Evolutionary conservation across 2,797 vertebrate species (phyloP).

Genomic region (Coracias cyanogaster): DNA sequence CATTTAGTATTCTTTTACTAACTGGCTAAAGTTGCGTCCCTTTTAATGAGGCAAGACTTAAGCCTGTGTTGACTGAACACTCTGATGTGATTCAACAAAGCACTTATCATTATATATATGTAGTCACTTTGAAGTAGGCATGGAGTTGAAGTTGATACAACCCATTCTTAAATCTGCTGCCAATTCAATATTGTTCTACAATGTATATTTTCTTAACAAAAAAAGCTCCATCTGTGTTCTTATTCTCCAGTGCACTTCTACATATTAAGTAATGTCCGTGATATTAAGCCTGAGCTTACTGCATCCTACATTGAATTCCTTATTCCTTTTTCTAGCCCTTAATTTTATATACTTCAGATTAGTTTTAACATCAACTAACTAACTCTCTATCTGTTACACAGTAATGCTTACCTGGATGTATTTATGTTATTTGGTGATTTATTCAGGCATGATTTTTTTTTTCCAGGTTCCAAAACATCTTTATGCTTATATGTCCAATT

Average conservation of each 20-base stretch:
- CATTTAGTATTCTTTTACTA: background rate
- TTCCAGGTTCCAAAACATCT: background rate
- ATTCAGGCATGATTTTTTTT: background rate
- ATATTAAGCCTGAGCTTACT: background rate
- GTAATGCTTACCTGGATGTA: fast-evolving
- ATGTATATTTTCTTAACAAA: background rate
- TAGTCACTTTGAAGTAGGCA: background rate
- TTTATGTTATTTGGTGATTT: background rate
- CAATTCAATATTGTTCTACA: background rate
- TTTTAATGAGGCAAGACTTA: background rate
- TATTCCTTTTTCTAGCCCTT: background rate
- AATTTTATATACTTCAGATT: background rate
- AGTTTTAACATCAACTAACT: background rate
- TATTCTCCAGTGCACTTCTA: background rate
- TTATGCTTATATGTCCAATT: background rate
- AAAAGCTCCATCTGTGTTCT: background rate
- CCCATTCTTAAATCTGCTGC: background rate
- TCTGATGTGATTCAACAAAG: background rate
- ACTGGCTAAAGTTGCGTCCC: background rate
- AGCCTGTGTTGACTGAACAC: background rate
- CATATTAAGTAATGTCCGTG: background rate
- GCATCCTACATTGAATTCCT: background rate
- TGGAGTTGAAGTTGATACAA: background rate
- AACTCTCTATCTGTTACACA: background rate
- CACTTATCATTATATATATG: background rate